A percentile compares a stretch with the other conserved stretches of the same genome.
Conservation (phyloP, 2,888 invertebrate genomes). For the Tetramorium bicarinatum region DNA sequence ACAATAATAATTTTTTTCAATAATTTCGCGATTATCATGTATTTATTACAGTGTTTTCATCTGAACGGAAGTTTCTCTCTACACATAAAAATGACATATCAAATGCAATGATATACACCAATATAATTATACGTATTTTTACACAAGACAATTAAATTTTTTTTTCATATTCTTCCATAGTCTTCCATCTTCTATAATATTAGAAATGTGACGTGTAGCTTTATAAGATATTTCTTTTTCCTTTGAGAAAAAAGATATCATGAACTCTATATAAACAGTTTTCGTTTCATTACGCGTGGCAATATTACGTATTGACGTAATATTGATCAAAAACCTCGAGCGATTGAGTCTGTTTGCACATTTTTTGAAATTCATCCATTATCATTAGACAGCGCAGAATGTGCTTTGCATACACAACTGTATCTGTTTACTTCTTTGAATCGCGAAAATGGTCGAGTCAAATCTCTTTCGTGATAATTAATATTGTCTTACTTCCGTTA, state of each 20-base stretch:
- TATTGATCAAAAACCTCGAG: not conserved
- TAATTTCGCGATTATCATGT: not conserved
- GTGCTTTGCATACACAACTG: not conserved
- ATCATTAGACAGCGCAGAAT: not conserved
- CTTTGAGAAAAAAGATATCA: not conserved
- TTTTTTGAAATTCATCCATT: not conserved
- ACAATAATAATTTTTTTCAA: not conserved
- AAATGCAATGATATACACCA: not conserved
- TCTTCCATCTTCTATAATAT: not conserved
- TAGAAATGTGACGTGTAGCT: not conserved
- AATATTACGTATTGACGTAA: not conserved
- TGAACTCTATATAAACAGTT: slow-evolving; percentile 15
- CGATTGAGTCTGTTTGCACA: not conserved
- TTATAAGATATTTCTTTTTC: not conserved
- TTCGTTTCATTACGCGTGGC: not conserved
- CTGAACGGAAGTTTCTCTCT: not conserved
- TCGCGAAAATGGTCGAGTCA: not conserved
- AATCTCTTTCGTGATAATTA: not conserved
- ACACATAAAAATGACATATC: not conserved
- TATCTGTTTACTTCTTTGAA: not conserved
- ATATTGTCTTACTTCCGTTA: not conserved
- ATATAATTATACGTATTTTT: not conserved
- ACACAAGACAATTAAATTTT: not conserved
- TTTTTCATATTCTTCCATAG: no score
- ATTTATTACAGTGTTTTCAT: not conserved